These are phyloP conservation scores for Cladopsammia gracilis DNA, from an alignment of 64 coral and sea anemone species.

Conservation along the genomic window DNA sequence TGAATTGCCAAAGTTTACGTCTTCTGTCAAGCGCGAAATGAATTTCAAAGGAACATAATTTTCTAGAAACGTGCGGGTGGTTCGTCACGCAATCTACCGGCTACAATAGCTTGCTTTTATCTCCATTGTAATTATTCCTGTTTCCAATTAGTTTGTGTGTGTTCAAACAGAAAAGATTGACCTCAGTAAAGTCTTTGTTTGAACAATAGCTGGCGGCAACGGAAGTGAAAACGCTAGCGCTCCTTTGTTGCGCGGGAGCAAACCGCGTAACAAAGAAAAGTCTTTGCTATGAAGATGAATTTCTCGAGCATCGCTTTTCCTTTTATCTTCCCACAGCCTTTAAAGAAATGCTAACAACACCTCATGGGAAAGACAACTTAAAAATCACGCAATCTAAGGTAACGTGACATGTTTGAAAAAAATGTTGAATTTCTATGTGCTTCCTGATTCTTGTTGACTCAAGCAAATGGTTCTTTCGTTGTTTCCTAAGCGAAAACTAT, in stretches of 20 bases:
- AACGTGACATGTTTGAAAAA: background rate
- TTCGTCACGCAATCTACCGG: conserved; percentile 1
- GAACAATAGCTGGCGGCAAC: background rate
- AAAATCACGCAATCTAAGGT: conserved; percentile 48
- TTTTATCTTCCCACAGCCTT: conserved; percentile 40
- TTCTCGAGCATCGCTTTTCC: background rate
- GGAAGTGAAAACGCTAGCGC: background rate
- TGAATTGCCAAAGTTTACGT: background rate
- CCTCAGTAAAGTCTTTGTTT: conserved; percentile 8
- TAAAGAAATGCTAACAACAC: conserved; percentile 42
- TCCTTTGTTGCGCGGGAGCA: background rate
- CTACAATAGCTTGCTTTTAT: background rate
- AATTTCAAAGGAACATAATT: background rate
- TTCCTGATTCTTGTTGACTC: conserved; percentile 27
- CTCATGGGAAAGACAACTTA: conserved; percentile 23
- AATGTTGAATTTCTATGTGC: conserved; percentile 5
- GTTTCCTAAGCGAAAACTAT: background rate
- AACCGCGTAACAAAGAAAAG: background rate
- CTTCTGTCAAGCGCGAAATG: background rate
- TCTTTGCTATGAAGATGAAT: background rate
- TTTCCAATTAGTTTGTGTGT: background rate
- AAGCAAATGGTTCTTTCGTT: background rate
- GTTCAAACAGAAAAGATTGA: background rate
- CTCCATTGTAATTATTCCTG: background rate
- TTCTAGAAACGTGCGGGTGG: background rate